These are phyloP conservation scores for Scleropages formosus DNA, from an alignment of 2,797 vertebrate genomes.

Conservation along the genomic window DNA sequence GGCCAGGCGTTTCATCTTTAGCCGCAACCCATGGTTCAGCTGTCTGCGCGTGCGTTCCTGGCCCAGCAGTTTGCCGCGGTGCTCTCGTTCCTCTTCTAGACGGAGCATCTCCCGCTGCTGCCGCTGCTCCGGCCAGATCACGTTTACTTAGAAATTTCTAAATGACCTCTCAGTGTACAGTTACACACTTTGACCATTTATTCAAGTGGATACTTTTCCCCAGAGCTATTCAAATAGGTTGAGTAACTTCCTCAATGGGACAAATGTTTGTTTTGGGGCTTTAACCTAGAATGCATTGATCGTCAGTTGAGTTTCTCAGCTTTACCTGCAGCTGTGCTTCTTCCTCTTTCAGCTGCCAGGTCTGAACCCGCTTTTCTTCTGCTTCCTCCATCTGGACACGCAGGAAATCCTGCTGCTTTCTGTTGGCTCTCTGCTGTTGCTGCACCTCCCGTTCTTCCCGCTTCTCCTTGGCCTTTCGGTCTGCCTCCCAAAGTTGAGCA, in stretches of 20 bases:
- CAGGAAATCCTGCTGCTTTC: slow-evolving; percentile 52
- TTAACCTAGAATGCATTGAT: not conserved
- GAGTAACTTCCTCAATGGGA: no score
- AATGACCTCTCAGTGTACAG: no score
- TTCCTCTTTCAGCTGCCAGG: slow-evolving; percentile 64
- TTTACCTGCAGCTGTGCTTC: slow-evolving; percentile 73
- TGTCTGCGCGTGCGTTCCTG: slow-evolving; percentile 55
- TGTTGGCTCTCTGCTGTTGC: slow-evolving; percentile 42
- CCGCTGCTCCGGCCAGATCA: slow-evolving; percentile 53
- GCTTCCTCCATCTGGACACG: slow-evolving; percentile 62
- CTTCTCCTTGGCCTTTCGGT: slow-evolving; percentile 71
- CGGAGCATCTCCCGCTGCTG: slow-evolving; percentile 60
- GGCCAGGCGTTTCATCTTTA: slow-evolving; percentile 67
- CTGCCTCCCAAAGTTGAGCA: slow-evolving; percentile 73
- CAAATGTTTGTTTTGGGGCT: not conserved
- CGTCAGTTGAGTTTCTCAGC: not conserved
- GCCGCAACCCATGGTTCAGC: slow-evolving; percentile 62
- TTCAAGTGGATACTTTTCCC: not conserved
- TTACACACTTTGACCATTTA: not conserved
- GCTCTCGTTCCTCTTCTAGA: slow-evolving; percentile 64
- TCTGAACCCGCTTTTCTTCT: slow-evolving; percentile 49
- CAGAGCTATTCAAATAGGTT: no score
- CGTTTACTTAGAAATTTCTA: no score
- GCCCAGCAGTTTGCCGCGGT: slow-evolving; percentile 52
- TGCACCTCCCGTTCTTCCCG: slow-evolving; percentile 43